These are phyloP conservation scores for Phalera bucephala DNA, from an alignment of 2,888 invertebrate species.

Conservation along the genomic window DNA sequence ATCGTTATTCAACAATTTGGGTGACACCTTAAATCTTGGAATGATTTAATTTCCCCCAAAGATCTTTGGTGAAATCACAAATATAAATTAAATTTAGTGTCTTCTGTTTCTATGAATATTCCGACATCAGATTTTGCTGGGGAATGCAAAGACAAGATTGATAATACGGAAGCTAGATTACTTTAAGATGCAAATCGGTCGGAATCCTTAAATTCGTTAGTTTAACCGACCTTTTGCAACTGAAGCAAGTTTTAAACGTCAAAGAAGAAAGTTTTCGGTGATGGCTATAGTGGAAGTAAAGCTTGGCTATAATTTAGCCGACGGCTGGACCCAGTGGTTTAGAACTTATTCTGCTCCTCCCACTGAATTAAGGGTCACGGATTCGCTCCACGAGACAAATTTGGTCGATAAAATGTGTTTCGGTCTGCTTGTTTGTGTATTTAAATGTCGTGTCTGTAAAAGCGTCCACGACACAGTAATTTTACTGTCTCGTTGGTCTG, in stretches of 20 bases:
- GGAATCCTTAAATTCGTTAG: neutral
- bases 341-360: no score
- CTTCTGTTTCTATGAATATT: no score
- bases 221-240: neutral
- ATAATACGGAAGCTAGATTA: slow-evolving; percentile 23
- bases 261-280: neutral
- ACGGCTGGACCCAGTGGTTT: no score
- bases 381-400: no score
- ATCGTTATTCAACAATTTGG: slow-evolving; percentile 36
- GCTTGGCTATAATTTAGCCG: no score
- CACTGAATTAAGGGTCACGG: no score
- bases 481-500: no score
- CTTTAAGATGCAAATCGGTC: no score
- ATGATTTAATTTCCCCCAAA: slow-evolving; percentile 45
- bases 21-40: slow-evolving; percentile 45
- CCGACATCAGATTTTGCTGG: slow-evolving; percentile 38
- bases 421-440: no score
- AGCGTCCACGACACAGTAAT: no score
- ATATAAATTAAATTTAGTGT: slow-evolving; percentile 59
- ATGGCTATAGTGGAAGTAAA: neutral
- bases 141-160: slow-evolving; percentile 26
- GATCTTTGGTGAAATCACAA: slow-evolving; percentile 44
- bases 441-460: no score
- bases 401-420: no score
- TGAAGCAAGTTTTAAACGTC: neutral